These are phyloP conservation scores for Cybosia mesomella DNA, from an alignment of 2,888 invertebrate species.

Conservation along the genomic window DNA sequence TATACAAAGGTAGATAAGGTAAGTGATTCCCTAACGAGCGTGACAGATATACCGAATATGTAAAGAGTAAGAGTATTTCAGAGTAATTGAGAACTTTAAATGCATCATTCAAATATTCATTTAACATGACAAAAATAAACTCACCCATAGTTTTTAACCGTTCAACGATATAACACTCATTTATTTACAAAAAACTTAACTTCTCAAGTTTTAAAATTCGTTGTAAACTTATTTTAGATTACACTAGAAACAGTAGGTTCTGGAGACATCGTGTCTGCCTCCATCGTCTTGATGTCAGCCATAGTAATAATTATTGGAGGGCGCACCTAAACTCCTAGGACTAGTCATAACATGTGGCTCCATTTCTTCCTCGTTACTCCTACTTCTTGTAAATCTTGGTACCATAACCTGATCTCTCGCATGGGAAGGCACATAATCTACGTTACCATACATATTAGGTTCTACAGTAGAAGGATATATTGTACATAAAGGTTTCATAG, in stretches of 20 bases:
- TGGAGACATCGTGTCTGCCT: slow-evolving; percentile 59
- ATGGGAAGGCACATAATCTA: slow-evolving; percentile 72
- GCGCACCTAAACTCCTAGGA: slow-evolving; percentile 78
- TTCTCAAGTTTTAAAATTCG: slow-evolving; percentile 39
- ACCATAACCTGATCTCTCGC: slow-evolving; percentile 58
- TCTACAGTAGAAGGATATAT: slow-evolving; percentile 76
- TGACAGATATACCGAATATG: slow-evolving; percentile 41
- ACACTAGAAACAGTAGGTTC: slow-evolving; percentile 70
- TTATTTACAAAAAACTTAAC: slow-evolving; percentile 46
- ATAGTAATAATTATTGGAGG: slow-evolving; percentile 77
- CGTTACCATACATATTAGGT: slow-evolving; percentile 80
- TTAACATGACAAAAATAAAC: slow-evolving; percentile 28
- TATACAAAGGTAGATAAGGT: slow-evolving; percentile 51
- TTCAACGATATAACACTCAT: slow-evolving; percentile 26
- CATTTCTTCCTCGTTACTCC: slow-evolving; percentile 65
- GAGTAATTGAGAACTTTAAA: slow-evolving; percentile 41
- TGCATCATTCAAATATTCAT: slow-evolving; percentile 40
- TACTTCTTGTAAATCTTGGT: slow-evolving; percentile 64
- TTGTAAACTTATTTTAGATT: slow-evolving; percentile 33
- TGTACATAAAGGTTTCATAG: slow-evolving; percentile 81
- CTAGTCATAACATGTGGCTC: slow-evolving; percentile 72
- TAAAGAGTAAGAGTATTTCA: slow-evolving; percentile 37
- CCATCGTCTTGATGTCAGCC: slow-evolving; percentile 72
- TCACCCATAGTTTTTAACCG: slow-evolving; percentile 34
- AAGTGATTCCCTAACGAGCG: slow-evolving; percentile 49